Evolutionary conservation across 1,140 invertebrate genomes (phyloP).

Genomic region (Leptinotarsa lineolata): DNA sequence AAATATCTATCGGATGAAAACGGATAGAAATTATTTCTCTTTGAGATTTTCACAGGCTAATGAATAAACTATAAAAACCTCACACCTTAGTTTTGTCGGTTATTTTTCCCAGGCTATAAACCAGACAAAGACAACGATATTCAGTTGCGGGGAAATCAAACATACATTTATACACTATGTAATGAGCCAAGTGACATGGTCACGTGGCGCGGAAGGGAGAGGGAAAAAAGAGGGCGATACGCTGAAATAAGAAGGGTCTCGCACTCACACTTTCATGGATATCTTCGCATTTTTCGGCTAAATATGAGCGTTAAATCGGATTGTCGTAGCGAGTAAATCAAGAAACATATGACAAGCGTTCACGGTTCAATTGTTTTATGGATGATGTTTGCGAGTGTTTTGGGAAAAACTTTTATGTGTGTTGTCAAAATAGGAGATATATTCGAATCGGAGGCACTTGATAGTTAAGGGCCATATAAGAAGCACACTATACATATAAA

Average conservation of each 20-base stretch:
- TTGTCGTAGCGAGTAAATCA: conserved; percentile 17
- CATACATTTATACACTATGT: conserved; percentile 40
- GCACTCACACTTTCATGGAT: conserved; percentile 27
- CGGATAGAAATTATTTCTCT: no score
- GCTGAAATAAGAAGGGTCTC: conserved; percentile 6
- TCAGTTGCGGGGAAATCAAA: conserved; percentile 36
- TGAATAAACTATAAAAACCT: no score
- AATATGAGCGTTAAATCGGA: conserved; percentile 26
- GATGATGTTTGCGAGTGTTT: conserved; percentile 20
- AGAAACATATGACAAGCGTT: conserved; percentile 25
- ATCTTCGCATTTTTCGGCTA: conserved; percentile 22
- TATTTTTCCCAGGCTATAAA: conserved; percentile 18
- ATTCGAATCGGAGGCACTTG: background rate
- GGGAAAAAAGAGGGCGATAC: conserved; percentile 13
- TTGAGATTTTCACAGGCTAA: no score
- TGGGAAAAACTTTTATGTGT: conserved; percentile 3
- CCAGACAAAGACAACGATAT: conserved; percentile 9
- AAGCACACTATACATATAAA: background rate
- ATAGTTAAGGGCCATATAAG: background rate
- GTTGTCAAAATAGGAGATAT: conserved; percentile 16
- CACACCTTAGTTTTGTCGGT: no score
- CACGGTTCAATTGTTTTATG: conserved; percentile 28
- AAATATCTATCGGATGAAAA: no score
- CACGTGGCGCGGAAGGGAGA: conserved; percentile 29
- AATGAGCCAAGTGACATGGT: conserved; percentile 40